Evolutionary conservation across 2,888 invertebrate species (phyloP).

Genomic region (Phaonia tiefii): DNA sequence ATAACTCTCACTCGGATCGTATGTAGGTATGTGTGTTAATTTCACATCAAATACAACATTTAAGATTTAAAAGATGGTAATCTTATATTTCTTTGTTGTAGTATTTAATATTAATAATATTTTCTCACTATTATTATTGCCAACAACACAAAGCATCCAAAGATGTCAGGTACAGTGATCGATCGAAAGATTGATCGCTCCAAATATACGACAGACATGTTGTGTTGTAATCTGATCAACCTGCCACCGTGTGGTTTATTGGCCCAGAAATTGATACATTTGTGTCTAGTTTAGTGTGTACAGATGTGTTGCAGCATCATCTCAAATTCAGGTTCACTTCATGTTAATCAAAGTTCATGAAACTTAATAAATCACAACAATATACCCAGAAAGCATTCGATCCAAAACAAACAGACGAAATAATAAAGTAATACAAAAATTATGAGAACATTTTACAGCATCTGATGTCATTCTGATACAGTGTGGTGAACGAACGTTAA

Average conservation of each 20-base stretch:
- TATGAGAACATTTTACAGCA: neutral
- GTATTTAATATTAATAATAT: no score
- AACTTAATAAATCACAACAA: constrained; percentile 26
- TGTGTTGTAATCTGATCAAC: no score
- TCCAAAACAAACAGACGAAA: no score
- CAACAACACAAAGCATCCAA: no score
- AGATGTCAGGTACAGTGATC: no score
- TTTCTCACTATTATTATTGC: no score
- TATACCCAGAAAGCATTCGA: no score
- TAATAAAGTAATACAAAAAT: neutral
- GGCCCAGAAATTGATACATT: constrained; percentile 56
- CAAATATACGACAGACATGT: no score
- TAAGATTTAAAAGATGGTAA: neutral
- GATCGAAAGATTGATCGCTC: no score
- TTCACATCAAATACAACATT: constrained; percentile 23
- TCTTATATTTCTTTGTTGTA: constrained; percentile 18
- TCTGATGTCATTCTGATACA: constrained; percentile 10
- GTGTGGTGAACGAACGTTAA: neutral
- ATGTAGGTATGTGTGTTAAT: constrained; percentile 25
- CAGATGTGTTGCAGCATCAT: constrained; percentile 18
- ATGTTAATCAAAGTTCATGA: constrained; percentile 23
- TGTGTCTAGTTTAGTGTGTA: constrained; percentile 53
- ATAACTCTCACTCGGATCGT: neutral
- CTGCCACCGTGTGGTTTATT: constrained; percentile 17
- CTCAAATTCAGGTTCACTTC: constrained; percentile 53